A percentile compares a stretch with the other conserved stretches of the same genome.
phyloP scores from a whole-genome alignment of 2,797 vertebrate genomes.

The Natrix natrix region DNA sequence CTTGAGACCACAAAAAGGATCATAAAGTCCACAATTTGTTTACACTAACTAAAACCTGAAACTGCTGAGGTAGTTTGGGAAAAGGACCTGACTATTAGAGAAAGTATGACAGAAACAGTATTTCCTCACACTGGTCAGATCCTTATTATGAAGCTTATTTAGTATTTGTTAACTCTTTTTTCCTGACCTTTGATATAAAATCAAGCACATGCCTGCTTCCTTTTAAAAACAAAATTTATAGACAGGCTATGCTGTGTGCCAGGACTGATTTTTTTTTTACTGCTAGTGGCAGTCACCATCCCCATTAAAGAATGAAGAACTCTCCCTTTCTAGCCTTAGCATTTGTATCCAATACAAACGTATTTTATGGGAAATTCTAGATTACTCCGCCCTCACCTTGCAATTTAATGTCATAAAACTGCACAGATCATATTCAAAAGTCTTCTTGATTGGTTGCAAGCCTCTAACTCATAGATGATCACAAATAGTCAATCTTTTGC shows the following conservation, averaged over 20 bases:
- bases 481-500: conserved; percentile 79
- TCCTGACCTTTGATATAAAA: background rate
- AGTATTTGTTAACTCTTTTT: background rate
- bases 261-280: background rate
- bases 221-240: background rate
- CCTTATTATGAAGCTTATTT: background rate
- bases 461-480: conserved; percentile 60
- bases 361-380: conserved; percentile 18
- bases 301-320: conserved; percentile 8
- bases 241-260: background rate
- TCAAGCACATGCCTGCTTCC: background rate
- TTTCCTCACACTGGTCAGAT: background rate
- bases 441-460: conserved; percentile 51
- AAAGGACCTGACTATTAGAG: background rate
- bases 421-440: conserved; percentile 35
- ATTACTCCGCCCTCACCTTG: conserved; percentile 20
- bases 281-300: background rate
- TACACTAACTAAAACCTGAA: background rate
- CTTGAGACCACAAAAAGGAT: background rate
- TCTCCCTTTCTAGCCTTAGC: background rate
- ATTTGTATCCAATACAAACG: conserved; percentile 9
- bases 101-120: background rate
- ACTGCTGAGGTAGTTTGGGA: background rate
- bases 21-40: background rate
- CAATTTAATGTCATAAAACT: conserved; percentile 43